These are phyloP conservation scores for Australoheros scitulus DNA, from an alignment of 2,113 vertebrate genomes.

Conservation along the genomic window DNA sequence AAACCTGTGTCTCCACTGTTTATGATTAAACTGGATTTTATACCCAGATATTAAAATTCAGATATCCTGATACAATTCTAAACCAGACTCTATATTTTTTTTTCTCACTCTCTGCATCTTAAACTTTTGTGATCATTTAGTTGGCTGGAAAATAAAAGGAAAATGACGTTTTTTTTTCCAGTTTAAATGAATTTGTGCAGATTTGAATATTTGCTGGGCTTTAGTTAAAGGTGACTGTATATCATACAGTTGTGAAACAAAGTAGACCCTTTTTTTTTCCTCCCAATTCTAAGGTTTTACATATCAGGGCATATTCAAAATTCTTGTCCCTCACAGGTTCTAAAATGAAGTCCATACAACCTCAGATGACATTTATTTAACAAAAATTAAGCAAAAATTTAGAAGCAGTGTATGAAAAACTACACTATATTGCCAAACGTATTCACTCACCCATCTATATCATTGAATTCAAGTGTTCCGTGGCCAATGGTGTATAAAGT, in stretches of 20 bases:
- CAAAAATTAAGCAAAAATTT: background rate
- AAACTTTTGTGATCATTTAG: background rate
- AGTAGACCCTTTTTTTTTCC: background rate
- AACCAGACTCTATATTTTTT: background rate
- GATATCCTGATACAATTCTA: background rate
- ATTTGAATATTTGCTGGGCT: background rate
- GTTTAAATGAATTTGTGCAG: too few relatives aligned
- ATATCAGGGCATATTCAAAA: background rate
- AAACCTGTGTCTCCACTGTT: background rate
- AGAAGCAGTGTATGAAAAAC: background rate
- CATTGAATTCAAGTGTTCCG: too few relatives aligned
- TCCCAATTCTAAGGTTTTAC: fast-evolving
- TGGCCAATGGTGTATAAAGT: too few relatives aligned
- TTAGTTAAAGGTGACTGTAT: background rate
- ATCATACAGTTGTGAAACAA: background rate
- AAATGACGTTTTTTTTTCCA: background rate
- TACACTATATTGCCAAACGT: background rate
- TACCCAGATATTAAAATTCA: background rate
- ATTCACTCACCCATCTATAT: too few relatives aligned
- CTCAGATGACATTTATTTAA: background rate
- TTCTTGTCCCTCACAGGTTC: background rate
- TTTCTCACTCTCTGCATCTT: background rate
- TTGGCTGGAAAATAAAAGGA: background rate
- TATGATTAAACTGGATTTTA: background rate
- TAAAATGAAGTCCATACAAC: background rate